Base-by-base conservation (phyloP, 2,113 vertebrate species). In the Eclectus roratus region DNA sequence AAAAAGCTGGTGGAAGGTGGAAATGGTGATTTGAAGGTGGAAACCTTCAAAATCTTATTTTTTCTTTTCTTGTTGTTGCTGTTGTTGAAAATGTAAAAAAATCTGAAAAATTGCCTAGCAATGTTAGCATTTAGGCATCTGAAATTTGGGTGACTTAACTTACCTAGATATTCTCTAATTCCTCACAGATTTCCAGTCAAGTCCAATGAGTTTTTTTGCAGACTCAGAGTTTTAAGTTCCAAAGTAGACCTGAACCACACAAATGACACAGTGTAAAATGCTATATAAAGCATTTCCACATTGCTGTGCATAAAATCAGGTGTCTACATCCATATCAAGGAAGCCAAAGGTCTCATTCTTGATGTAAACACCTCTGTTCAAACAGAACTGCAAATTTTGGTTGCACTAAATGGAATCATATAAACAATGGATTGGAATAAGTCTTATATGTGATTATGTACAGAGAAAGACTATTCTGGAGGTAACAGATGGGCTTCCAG, bases 401-500 rank as follows among this genome's bases (percentile, higher is more conserved):
- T 35, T 4, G 6, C 44, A 28, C 27, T 84, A 86, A 68, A 77
- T 44, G 25, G 76, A 86, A 88, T 44, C 35, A 11, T 13, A 58
- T 25, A 70, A 68, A 35, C 47, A 85, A 61, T 31, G 71, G 43
- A 83, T 17, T 15, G 7, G 68, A 95, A 82, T 46, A 23, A 80
- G 13, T 9, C n/a, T 85, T 58, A 77, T 66, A n/a, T 70, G 66
- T 66, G 93, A 89, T 91, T 85, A 76, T 9, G 29, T 50, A 83
- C 27, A 64, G 35, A 70, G 47, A 43, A 80, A 81, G 47, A 44
- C 81, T 86, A 11, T 74, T 88, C 52, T 65, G 56, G 52, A 93
- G 69, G 33, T 71, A 85, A 82, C 93, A 95, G 90, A 88, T 93
- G 90, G 64, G n/a, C 82, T 91, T 68, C 82, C 92, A 96, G 95